These are phyloP conservation scores for Aphyosemion australe DNA, from an alignment of 2,113 vertebrate genomes.

Conservation along the genomic window DNA sequence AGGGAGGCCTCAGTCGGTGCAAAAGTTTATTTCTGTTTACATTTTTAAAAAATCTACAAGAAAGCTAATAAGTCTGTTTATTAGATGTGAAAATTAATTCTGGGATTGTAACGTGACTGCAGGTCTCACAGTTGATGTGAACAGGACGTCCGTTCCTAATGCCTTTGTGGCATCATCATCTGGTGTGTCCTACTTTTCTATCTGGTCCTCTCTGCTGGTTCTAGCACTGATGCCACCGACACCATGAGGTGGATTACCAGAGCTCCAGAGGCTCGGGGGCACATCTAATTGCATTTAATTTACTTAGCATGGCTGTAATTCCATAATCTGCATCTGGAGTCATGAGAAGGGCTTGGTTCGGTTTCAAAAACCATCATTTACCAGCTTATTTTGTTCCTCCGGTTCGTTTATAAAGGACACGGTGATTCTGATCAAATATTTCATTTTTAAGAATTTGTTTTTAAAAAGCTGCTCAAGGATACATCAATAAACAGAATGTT, in stretches of 20 bases:
- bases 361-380: slow-evolving; percentile 20
- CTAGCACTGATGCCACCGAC: slow-evolving; percentile 30
- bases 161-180: slow-evolving; percentile 68
- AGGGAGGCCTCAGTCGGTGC: too few relatives aligned
- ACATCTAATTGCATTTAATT: slow-evolving; percentile 73
- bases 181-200: slow-evolving; percentile 66
- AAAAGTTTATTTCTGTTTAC: too few relatives aligned
- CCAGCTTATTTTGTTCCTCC: background rate
- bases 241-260: slow-evolving; percentile 65
- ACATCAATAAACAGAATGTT: too few relatives aligned
- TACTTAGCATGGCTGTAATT: slow-evolving; percentile 74
- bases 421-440: too few relatives aligned
- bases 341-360: slow-evolving; percentile 26
- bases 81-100: background rate
- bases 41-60: too few relatives aligned
- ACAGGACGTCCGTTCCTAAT: slow-evolving; percentile 25
- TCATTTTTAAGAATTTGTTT: too few relatives aligned
- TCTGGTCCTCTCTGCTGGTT: slow-evolving; percentile 29
- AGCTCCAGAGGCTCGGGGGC: slow-evolving; percentile 34
- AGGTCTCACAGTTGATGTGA: slow-evolving; percentile 32
- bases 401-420: too few relatives aligned
- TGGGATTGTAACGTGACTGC: background rate
- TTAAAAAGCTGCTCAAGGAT: too few relatives aligned
- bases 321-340: slow-evolving; percentile 68
- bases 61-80: background rate